A percentile compares a stretch with the other conserved stretches of the same genome.
phyloP scores from a whole-genome alignment of 2,797 vertebrate species.

The Sparidentex hasta region DNA sequence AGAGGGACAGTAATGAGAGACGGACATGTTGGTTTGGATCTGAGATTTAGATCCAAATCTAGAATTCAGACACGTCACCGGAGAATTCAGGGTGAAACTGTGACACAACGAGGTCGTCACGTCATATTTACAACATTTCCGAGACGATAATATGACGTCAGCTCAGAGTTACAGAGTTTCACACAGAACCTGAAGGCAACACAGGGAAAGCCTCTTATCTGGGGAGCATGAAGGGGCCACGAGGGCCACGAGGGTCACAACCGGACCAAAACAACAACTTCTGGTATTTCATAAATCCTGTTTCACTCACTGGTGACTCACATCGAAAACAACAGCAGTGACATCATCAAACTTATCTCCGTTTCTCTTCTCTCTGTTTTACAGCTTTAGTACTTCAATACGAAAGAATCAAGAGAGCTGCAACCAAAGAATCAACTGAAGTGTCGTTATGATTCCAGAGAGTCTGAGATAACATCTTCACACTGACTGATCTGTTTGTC shows the following conservation, averaged over 20 bases:
- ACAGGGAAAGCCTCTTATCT: conserved; percentile 16
- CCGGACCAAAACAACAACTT: conserved; percentile 18
- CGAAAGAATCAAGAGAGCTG: too few relatives aligned
- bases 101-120: too few relatives aligned
- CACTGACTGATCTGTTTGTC: too few relatives aligned
- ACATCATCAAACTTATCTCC: not conserved
- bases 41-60: too few relatives aligned
- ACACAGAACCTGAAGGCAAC: conserved; percentile 17
- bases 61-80: too few relatives aligned
- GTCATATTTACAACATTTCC: too few relatives aligned
- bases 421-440: too few relatives aligned
- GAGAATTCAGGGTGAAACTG: too few relatives aligned
- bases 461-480: too few relatives aligned
- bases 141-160: not conserved
- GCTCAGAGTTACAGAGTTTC: conserved; percentile 1
- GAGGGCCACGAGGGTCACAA: conserved; percentile 10
- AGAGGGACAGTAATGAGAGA: not conserved
- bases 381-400: too few relatives aligned
- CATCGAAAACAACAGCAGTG: not conserved
- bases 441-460: too few relatives aligned
- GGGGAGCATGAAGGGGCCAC: not conserved
- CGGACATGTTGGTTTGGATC: too few relatives aligned
- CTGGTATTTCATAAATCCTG: conserved; percentile 9
- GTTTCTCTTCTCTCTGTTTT: not conserved
- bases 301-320: conserved; percentile 16